These are phyloP conservation scores for Volucella inanis DNA, from an alignment of 2,888 invertebrate genomes.

Conservation along the genomic window DNA sequence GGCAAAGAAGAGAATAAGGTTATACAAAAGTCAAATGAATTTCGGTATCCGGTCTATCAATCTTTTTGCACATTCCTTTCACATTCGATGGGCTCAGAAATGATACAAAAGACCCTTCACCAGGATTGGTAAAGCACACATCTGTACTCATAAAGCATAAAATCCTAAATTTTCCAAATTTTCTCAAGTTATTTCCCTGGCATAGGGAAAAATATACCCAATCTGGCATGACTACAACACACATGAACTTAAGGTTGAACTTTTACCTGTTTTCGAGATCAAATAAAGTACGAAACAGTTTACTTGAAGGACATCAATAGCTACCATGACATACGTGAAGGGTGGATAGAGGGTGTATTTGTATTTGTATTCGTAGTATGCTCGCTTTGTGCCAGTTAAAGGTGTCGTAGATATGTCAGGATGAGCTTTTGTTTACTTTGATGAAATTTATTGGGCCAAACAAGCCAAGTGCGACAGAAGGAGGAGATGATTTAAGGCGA, in stretches of 20 bases:
- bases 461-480: constrained; percentile 32
- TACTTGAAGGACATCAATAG: constrained; percentile 52
- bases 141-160: no score
- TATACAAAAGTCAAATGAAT: no score
- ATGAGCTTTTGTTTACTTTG: constrained; percentile 66
- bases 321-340: constrained; percentile 37
- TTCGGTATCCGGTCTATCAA: no score
- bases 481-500: constrained; percentile 1
- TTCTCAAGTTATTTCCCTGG: no score
- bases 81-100: no score
- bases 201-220: no score
- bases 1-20: no score
- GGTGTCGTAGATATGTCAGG: constrained; percentile 31
- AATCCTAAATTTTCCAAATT: no score
- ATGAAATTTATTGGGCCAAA: constrained; percentile 66
- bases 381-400: constrained; percentile 17
- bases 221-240: background rate
- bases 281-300: constrained; percentile 32
- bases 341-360: constrained; percentile 14
- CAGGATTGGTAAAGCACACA: no score
- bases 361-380: background rate
- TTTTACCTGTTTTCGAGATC: constrained; percentile 45
- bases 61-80: no score
- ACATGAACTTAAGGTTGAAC: constrained; percentile 48
- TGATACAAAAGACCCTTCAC: no score